Percentiles rank a stretch among this genome's conserved stretches.
Conservation (phyloP, 2,113 vertebrate species). For the Amazona vittata region DNA sequence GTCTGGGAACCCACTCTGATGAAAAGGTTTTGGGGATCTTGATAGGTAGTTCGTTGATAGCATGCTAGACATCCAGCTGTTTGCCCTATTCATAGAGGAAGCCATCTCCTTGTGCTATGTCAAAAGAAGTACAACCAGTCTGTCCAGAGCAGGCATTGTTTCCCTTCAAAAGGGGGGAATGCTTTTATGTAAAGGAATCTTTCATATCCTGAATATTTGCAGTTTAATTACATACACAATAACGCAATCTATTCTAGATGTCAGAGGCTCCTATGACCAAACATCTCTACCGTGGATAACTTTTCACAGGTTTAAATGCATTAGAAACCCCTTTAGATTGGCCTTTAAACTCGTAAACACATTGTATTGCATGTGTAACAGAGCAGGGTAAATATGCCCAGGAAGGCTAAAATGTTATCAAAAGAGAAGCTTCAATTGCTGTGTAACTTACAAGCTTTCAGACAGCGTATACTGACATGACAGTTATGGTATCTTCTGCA, state of each 20-base stretch:
- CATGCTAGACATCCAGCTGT: background rate
- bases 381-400: background rate
- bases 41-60: too few relatives aligned
- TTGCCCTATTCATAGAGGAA: background rate
- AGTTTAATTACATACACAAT: background rate
- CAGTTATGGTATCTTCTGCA: background rate
- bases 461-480: background rate
- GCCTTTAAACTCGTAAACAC: background rate
- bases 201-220: background rate
- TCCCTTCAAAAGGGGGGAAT: background rate
- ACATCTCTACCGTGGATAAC: accelerated
- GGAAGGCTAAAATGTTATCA: background rate
- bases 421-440: background rate
- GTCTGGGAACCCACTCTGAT: background rate
- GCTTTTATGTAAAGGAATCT: background rate
- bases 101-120: accelerated
- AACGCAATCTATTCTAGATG: background rate
- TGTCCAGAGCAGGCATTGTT: accelerated
- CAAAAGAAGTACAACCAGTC: accelerated
- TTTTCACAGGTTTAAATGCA: background rate
- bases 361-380: background rate
- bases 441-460: background rate
- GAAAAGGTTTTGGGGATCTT: background rate
- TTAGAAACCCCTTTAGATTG: background rate
- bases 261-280: background rate